Evolutionary conservation across 2,888 invertebrate genomes (phyloP).

Genomic region (Automeris io): DNA sequence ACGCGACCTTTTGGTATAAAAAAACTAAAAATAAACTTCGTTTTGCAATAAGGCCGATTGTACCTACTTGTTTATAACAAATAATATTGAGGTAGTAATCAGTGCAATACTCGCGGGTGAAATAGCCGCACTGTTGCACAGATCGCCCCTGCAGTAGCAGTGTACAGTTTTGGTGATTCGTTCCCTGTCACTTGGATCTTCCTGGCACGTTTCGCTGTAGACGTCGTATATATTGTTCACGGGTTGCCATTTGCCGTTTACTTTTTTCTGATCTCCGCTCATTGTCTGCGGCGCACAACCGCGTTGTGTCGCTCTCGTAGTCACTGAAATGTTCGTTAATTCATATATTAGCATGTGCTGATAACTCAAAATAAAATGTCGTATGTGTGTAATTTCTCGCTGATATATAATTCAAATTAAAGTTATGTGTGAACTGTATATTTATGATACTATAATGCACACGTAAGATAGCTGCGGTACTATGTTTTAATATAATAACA

Average conservation of each 20-base stretch:
- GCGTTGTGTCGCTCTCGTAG: conserved; percentile 49
- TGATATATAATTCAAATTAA: no score
- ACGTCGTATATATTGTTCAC: conserved; percentile 80
- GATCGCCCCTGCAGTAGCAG: conserved; percentile 85
- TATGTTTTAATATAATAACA: no score
- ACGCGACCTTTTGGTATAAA: no score
- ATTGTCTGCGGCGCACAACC: conserved; percentile 85
- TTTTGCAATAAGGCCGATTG: no score
- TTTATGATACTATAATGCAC: no score
- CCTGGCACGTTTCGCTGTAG: conserved; percentile 81
- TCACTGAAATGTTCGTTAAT: conserved; percentile 34
- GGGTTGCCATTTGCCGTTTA: conserved; percentile 75
- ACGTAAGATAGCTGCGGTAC: no score
- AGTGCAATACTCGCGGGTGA: conserved; percentile 2
- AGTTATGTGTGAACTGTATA: no score
- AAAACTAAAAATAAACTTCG: no score
- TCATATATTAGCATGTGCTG: no score
- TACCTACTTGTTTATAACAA: no score
- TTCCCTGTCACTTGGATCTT: conserved; percentile 74
- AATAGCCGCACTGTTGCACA: conserved; percentile 78
- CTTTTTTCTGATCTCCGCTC: conserved; percentile 74
- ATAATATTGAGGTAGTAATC: background rate
- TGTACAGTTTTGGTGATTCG: conserved; percentile 75
- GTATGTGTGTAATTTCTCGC: no score
- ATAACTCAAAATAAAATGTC: no score